Conservation (phyloP, 2,888 invertebrate species). For the Drosophila phalerata region DNA sequence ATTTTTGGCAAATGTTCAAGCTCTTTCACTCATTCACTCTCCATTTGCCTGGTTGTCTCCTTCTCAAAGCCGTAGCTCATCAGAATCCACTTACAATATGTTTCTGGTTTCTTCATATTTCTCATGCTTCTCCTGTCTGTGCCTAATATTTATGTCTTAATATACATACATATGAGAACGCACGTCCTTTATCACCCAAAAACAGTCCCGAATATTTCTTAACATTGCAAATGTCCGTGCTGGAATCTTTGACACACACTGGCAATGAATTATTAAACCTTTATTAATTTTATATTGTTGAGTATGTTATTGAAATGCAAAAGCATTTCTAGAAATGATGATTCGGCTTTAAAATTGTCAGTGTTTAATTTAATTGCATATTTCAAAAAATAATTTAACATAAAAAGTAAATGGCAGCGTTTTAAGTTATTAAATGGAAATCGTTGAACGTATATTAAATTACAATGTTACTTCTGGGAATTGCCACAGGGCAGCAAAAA, state of each 20-base stretch:
- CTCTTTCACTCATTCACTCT: constrained; percentile 16
- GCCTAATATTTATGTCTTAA: constrained; percentile 73
- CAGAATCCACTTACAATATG: constrained; percentile 62
- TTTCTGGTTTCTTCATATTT: constrained; percentile 20
- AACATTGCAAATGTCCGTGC: constrained; percentile 43
- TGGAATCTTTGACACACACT: constrained; percentile 46
- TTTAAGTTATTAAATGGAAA: constrained; percentile 13
- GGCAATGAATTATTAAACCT: constrained; percentile 65
- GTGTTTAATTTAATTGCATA: background rate
- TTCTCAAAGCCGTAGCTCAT: constrained; percentile 41
- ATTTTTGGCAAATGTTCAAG: constrained; percentile 76
- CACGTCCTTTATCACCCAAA: constrained; percentile 50
- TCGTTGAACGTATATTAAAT: constrained; percentile 10
- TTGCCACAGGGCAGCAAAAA: constrained; percentile 6
- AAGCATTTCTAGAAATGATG: background rate
- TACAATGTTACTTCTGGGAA: constrained; percentile 14
- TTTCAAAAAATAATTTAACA: background rate
- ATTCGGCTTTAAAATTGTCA: background rate
- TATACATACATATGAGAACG: constrained; percentile 65
- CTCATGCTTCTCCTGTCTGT: constrained; percentile 15
- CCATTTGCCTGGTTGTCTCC: background rate
- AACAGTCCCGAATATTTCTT: constrained; percentile 59
- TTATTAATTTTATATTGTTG: constrained; percentile 16
- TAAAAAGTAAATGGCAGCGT: constrained; percentile 1
- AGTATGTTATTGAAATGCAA: constrained; percentile 7